Conservation (phyloP, 2,888 invertebrate genomes). For the Ametastegia equiseti region DNA sequence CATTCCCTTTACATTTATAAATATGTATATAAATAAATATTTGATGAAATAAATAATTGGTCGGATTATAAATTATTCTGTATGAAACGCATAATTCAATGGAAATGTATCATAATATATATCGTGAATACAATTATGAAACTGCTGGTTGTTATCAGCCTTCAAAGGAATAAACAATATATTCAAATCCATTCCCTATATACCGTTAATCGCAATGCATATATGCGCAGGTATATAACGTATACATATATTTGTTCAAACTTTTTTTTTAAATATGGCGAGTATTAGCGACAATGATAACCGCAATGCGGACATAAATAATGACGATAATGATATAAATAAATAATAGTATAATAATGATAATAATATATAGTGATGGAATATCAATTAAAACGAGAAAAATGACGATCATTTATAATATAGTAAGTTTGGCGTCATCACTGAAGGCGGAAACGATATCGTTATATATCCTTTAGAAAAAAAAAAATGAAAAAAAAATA, state of each 20-base stretch:
- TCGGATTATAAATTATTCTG: neutral
- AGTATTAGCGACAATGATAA: slow-evolving; percentile 19
- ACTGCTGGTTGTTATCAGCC: slow-evolving; percentile 29
- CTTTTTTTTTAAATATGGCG: slow-evolving; percentile 28
- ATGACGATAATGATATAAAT: slow-evolving; percentile 9
- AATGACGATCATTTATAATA: too few species aligned
- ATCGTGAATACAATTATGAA: slow-evolving; percentile 23
- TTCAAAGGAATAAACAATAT: slow-evolving; percentile 43
- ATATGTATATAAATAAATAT: slow-evolving; percentile 16
- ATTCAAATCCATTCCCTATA: slow-evolving; percentile 8
- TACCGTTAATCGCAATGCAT: neutral
- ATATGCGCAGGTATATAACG: neutral
- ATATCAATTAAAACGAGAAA: slow-evolving; percentile 11
- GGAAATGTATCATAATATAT: neutral
- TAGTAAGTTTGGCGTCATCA: neutral
- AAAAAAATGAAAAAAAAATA: neutral
- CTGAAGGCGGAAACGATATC: neutral
- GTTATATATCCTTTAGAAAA: neutral
- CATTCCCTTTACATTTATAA: slow-evolving; percentile 6
- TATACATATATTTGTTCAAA: neutral
- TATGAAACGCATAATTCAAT: neutral
- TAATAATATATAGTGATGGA: neutral
- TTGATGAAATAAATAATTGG: neutral
- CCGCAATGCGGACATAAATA: slow-evolving; percentile 3
- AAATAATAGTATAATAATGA: slow-evolving; percentile 19